Base-by-base conservation (phyloP, 2,113 vertebrate genomes). In the Porphyrio hochstetteri region DNA sequence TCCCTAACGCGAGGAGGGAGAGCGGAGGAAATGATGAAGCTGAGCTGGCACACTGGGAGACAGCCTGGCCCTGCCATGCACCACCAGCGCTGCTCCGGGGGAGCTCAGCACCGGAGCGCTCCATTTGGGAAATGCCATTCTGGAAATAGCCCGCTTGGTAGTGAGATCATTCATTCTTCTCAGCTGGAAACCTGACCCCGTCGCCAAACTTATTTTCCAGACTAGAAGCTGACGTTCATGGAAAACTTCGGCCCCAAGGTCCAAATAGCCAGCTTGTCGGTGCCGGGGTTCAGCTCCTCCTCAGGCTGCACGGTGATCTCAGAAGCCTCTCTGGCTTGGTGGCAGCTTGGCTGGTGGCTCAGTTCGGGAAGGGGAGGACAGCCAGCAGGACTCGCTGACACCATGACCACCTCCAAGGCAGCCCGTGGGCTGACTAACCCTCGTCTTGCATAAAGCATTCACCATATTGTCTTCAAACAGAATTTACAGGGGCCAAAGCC, bases 141-240 rank as follows among this genome's bases (percentile, higher is more conserved):
- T 96, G 91, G 91, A 92, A 97, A 94, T 69, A 96, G 69, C 50
- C 80, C 17, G 1, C 79, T 87, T 82, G 33, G 63, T 82, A 88
- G 77, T 95, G 90, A 95, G 90, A 91, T 84, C 86, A 96, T 95
- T 96, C 88, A 75, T 95, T 96, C 86, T 96, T 94, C 92, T 91
- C 85, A 82, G 84, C 40, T 95, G 88, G 94, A 93, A 96, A 92
- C 46, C 86, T 36, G 71, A 93, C 46, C 44, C 75, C 55, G 53
- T 84, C 72, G 65, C 94, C 96, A 95, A 90, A 95, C 42, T 88
- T 56, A 69, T 92, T 96, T 95, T 96, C 86, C 86, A 86, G 82
- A 59, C 81, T 72, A 65, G 55, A 91, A 93, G 88, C 57, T 94
- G 86, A 95, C 38, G 40, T 42, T 85, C 40, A 85, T 44, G 86